Conservation (phyloP, 2,113 vertebrate genomes). For the Hippocampus comes region DNA sequence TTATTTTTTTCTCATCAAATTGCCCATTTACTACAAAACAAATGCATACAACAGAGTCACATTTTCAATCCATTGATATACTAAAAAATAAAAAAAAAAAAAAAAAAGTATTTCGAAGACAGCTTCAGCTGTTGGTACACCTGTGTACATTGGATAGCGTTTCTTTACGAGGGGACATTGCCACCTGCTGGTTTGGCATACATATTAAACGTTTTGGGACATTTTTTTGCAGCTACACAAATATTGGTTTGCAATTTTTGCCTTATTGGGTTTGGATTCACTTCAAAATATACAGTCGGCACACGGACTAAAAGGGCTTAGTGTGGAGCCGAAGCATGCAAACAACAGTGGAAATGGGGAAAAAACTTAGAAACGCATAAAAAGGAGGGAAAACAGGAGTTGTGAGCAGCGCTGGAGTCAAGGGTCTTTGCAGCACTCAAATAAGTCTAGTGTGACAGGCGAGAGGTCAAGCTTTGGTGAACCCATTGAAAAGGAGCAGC, state of each 20-base stretch:
- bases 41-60: no score
- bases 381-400: conserved; percentile 41
- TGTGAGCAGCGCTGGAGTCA: conserved; percentile 41
- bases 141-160: no score
- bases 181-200: no score
- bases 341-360: conserved; percentile 7
- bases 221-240: no score
- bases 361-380: conserved; percentile 7
- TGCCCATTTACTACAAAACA: no score
- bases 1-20: not conserved
- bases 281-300: not conserved
- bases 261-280: not conserved
- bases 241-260: not conserved
- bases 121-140: no score
- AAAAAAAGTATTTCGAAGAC: no score
- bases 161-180: no score
- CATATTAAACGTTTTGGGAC: no score
- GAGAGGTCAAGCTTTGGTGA: conserved; percentile 65
- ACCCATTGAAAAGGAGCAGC: conserved; percentile 60
- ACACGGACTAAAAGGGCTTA: not conserved
- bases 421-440: conserved; percentile 57
- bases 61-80: no score
- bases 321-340: not conserved
- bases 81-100: no score
- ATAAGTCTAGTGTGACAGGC: conserved; percentile 49